Percentiles rank a stretch among this genome's conserved stretches.
Conservation (phyloP, 2,113 vertebrate genomes). For the western clawed frog (Xenopus tropicalis) region UCB_Xtro_10.0 CM004443.2:174108001-174108500, state of each 20-base stretch:
- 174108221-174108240: constrained; percentile 39
- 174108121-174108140: constrained; percentile 18
- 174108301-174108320: constrained; percentile 41
- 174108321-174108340: constrained; percentile 26
- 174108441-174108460: no score
- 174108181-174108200: constrained; percentile 38
- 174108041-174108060: constrained; percentile 24
- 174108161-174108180: constrained; percentile 47
- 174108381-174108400: not conserved
- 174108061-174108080: constrained; percentile 26
- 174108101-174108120: constrained; percentile 33
- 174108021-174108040: constrained; percentile 14
- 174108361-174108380: not conserved
- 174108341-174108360: constrained; percentile 3
- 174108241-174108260: constrained; percentile 10
- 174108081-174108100: constrained; percentile 35
- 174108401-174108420: not conserved
- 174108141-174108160: constrained; percentile 34
- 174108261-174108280: constrained; percentile 36
- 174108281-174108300: constrained; percentile 43
- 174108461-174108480: no score
- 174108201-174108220: constrained; percentile 26
- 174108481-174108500: no score
- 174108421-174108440: no score
- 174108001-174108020: constrained; percentile 24